Conservation (phyloP, 2,113 vertebrate species). For the Tringa solitaria region DNA sequence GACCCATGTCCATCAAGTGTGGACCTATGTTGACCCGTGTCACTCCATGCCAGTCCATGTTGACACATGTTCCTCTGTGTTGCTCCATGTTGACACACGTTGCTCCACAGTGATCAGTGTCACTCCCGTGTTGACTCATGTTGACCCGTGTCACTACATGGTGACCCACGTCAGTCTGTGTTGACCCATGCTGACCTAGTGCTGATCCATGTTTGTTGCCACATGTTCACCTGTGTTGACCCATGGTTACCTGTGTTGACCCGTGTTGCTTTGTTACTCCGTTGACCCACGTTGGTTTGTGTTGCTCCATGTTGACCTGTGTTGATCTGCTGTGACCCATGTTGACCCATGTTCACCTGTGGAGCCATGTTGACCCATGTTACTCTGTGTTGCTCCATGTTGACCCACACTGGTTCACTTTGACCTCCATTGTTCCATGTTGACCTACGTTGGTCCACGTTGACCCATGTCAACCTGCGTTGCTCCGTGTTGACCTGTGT, state of each 20-base stretch:
- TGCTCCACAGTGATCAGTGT: background rate
- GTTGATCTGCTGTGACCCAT: background rate
- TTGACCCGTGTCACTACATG: background rate
- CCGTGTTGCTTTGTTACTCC: background rate
- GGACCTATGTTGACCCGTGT: too few species aligned
- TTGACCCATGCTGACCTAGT: background rate
- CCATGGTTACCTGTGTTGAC: background rate
- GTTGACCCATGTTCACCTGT: fast-evolving
- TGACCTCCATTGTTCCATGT: background rate
- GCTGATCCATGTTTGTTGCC: background rate
- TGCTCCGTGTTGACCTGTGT: fast-evolving
- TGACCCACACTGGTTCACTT: too few species aligned
- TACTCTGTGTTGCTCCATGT: too few species aligned
- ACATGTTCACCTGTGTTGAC: background rate
- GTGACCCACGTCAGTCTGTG: too few species aligned
- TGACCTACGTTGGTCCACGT: fast-evolving
- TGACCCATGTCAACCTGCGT: fast-evolving
- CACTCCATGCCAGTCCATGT: too few species aligned
- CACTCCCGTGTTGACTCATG: background rate
- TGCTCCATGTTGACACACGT: too few species aligned
- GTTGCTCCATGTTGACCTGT: background rate
- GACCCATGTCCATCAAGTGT: too few species aligned
- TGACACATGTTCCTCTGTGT: too few species aligned
- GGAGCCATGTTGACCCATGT: background rate
- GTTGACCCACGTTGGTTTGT: too few species aligned